Percentiles rank a stretch among this genome's conserved stretches.
These are phyloP conservation scores for Montipora cactus DNA, from an alignment of 64 coral and sea anemone species.

Conservation along the genomic window DNA sequence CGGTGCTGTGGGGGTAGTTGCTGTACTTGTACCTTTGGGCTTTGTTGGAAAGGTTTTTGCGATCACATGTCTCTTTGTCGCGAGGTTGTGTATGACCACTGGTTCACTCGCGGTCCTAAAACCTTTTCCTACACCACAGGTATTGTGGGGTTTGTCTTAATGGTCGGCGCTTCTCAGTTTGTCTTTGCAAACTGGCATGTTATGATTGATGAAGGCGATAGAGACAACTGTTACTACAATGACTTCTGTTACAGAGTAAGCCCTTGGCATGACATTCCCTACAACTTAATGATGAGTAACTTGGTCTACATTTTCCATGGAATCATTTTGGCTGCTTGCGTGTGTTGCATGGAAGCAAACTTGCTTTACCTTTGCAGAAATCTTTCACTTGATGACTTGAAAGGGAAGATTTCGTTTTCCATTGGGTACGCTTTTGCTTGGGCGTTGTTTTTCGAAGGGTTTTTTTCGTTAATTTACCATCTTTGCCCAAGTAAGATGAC, in stretches of 20 bases:
- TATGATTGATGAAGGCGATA: constrained; percentile 35
- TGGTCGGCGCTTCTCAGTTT: constrained; percentile 70
- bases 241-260: constrained; percentile 71
- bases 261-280: constrained; percentile 68
- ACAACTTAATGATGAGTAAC: constrained; percentile 91
- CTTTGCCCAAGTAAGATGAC: constrained; percentile 73
- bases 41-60: background rate
- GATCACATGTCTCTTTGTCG: too few species aligned
- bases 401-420: constrained; percentile 64
- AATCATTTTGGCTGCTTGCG: constrained; percentile 61
- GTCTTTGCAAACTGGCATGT: constrained; percentile 44
- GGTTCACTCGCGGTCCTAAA: constrained; percentile 54
- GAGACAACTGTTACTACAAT: constrained; percentile 64
- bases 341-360: constrained; percentile 78
- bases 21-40: constrained; percentile 19
- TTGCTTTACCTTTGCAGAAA: background rate
- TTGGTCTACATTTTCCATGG: constrained; percentile 84
- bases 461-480: constrained; percentile 87
- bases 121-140: constrained; percentile 73
- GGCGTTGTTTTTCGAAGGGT: constrained; percentile 81
- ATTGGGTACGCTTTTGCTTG: constrained; percentile 88
- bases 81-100: constrained; percentile 14
- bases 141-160: constrained; percentile 69
- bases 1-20: too few species aligned
- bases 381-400: background rate